Conservation (phyloP, 2,113 vertebrate genomes). For the Tichodroma muraria region DNA sequence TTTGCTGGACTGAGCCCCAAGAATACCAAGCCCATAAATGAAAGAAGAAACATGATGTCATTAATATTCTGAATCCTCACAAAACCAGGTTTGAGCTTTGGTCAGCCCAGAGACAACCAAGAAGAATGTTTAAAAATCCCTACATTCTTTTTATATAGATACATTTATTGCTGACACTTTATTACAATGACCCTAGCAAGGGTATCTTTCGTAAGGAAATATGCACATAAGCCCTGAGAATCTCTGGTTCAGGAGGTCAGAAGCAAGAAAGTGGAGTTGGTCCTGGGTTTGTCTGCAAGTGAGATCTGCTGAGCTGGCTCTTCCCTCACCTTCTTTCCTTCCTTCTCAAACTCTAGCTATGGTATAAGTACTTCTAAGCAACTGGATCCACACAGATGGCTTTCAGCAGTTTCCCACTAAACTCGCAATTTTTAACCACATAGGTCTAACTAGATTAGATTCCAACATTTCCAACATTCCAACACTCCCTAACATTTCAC, state of each 20-base stretch:
- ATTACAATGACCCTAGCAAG: neutral
- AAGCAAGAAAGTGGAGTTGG: neutral
- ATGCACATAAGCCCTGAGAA: rapidly evolving
- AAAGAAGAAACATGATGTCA: neutral
- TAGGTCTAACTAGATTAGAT: neutral
- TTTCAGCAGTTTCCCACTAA: neutral
- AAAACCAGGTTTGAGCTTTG: neutral
- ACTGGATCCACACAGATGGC: neutral
- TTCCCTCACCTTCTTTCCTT: neutral
- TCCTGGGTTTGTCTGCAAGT: neutral
- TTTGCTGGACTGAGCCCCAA: neutral
- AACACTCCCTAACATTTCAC: neutral
- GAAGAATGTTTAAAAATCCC: neutral
- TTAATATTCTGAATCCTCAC: neutral
- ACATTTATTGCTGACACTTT: neutral
- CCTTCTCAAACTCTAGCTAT: neutral
- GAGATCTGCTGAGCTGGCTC: neutral
- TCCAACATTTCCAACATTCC: neutral
- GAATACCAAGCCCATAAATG: neutral
- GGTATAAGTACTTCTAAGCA: neutral
- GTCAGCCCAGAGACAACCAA: neutral
- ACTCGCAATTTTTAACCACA: neutral
- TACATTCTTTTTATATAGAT: neutral
- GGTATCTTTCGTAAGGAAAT: neutral
- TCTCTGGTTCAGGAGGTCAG: neutral